Percentiles rank a stretch among this genome's conserved stretches.
Evolutionary conservation across 2,113 vertebrate species (phyloP).

Genomic region (Rattus rattus): DNA sequence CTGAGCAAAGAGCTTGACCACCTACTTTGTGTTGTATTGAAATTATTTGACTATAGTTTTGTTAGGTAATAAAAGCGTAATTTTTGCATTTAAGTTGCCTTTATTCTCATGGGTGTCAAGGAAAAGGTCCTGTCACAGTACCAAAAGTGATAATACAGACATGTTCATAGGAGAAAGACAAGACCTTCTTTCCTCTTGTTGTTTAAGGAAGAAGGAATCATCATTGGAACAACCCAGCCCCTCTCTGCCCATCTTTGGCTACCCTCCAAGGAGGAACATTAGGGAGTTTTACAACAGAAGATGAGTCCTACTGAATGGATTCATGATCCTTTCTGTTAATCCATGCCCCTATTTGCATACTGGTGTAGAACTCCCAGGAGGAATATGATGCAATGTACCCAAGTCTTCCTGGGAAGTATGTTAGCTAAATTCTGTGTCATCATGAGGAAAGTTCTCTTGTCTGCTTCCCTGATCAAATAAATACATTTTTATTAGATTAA

Average conservation of each 20-base stretch:
- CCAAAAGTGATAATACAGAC: not conserved
- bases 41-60: not conserved
- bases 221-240: not conserved
- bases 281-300: conserved; percentile 1
- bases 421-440: not conserved
- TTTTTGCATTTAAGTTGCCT: not conserved
- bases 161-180: not conserved
- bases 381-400: accelerated
- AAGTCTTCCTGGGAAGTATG: not conserved
- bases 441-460: not conserved
- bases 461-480: not conserved
- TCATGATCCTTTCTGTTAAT: not conserved
- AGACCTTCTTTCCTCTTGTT: not conserved
- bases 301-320: not conserved
- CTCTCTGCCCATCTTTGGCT: not conserved
- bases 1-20: not conserved
- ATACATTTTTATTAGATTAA: not conserved
- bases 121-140: not conserved
- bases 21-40: not conserved
- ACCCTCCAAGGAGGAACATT: not conserved
- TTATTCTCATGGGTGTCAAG: not conserved
- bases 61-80: not conserved
- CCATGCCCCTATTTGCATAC: not conserved
- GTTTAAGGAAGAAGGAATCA: not conserved
- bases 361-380: not conserved